phyloP scores from a whole-genome alignment of 2,113 vertebrate genomes.

The Otocyon megalotis region DNA sequence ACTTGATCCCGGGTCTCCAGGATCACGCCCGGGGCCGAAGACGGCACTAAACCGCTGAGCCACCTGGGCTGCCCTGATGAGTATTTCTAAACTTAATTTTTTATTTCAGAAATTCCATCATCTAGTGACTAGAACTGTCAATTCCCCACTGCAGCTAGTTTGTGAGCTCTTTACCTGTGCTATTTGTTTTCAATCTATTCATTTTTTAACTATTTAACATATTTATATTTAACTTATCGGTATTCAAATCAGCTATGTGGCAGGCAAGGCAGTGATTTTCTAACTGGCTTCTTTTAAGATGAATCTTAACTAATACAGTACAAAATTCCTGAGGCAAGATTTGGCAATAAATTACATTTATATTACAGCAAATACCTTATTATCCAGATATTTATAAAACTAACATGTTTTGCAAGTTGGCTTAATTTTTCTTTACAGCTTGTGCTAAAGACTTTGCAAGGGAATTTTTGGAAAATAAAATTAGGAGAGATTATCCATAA shows the following conservation, averaged over 20 bases:
- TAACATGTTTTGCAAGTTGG: neutral
- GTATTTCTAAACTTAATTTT: neutral
- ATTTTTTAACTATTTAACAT: neutral
- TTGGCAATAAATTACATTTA: neutral
- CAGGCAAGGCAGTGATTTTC: neutral
- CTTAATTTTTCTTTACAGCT: conserved; percentile 19
- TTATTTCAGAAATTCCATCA: conserved; percentile 19
- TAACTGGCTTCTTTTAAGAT: neutral
- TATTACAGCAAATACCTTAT: conserved; percentile 10
- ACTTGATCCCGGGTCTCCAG: no score
- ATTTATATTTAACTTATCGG: neutral
- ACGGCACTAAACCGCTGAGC: no score
- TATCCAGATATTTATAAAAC: neutral
- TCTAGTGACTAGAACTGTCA: neutral
- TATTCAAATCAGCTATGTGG: neutral
- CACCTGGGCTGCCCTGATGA: no score
- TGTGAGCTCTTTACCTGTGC: neutral
- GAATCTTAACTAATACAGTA: neutral
- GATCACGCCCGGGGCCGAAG: no score
- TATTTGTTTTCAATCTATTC: neutral
- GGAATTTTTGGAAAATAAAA: neutral
- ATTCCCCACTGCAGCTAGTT: neutral
- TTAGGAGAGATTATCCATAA: neutral
- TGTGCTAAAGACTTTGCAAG: neutral
- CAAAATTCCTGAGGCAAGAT: neutral